Base-by-base conservation (phyloP, 1,140 invertebrate species). In the Caligus rogercresseyi region DNA sequence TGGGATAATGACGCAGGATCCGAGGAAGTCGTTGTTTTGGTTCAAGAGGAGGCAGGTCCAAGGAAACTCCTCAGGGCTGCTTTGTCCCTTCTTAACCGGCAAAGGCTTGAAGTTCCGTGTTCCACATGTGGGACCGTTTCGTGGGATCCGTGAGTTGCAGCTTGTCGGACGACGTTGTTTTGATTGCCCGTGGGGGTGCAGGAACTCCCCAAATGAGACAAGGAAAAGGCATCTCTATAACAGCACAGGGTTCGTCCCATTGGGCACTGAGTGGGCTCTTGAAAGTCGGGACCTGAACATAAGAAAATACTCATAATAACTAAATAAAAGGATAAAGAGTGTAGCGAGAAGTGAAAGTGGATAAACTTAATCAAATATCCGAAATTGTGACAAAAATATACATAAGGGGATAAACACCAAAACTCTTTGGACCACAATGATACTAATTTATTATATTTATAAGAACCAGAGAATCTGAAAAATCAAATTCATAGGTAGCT, bases 21-120 rank as follows among this genome's bases (percentile, higher is more conserved):
- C 61, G 15, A 63, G 14, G 21, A 63, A 63, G 13, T 53, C 43
- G 25, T 63, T 63, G n/a, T 63, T 26, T 13, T 55, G 43, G 19
- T 55, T 55, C 15, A 63, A 16, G 4, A 63, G 20, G 52, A 63
- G 52, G 20, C 61, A 63, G 61, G 61, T 53, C 61, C 61, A 63
- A 3, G 61, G 61, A 19, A 63, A 63, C 61, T 63, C 61, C 43
- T 53, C 52, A 19, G 61, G 61, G 23, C 52, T 59, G 14, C 43
- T 20, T 53, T 63, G 19, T 23, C 61, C 61, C 14, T 15, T 19
- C 25, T 21, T n/a, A 14, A 14, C 18, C 14, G 14, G n/a, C 13
- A 56, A 13, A 11, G 52, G 61, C 1, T 14, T 20, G 25, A 59
- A 63, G 13, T 19, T 21, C 14, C 61, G 18, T 16, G 43, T 25